These are phyloP conservation scores for Tuta absoluta DNA, from an alignment of 2,888 invertebrate genomes.

Conservation along the genomic window DNA sequence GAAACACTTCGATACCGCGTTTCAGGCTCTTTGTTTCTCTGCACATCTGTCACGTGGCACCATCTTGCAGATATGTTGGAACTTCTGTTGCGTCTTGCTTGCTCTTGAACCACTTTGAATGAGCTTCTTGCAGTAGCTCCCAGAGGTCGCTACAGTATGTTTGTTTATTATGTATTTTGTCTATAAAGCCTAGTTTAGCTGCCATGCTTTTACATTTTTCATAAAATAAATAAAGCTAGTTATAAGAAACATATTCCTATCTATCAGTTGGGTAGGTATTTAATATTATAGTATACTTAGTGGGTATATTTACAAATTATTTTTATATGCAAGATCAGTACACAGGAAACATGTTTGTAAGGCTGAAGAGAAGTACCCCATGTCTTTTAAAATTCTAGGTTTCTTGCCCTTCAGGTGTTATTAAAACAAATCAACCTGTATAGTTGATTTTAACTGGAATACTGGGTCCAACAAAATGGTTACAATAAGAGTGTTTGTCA, in stretches of 20 bases:
- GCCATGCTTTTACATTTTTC: not conserved
- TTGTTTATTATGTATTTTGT: not conserved
- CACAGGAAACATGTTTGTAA: no score
- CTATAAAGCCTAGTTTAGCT: constrained; percentile 1
- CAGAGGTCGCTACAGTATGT: no score
- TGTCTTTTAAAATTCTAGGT: no score
- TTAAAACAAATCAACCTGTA: not conserved
- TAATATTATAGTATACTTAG: not conserved
- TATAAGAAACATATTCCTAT: not conserved
- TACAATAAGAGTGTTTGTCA: not conserved
- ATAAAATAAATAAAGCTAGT: constrained; percentile 2
- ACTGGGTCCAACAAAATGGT: not conserved
- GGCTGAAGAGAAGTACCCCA: no score
- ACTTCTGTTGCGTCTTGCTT: no score
- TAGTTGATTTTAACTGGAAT: constrained; percentile 2
- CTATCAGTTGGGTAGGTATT: not conserved
- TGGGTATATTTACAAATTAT: not conserved
- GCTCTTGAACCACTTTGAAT: no score
- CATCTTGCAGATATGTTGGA: no score
- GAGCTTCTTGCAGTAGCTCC: no score
- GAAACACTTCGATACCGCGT: no score
- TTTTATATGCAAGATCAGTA: no score
- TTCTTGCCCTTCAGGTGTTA: not conserved
- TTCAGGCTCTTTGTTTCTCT: no score
- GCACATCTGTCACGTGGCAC: no score